Conservation (phyloP, 1,140 invertebrate species). For the Bombus huntii region DNA sequence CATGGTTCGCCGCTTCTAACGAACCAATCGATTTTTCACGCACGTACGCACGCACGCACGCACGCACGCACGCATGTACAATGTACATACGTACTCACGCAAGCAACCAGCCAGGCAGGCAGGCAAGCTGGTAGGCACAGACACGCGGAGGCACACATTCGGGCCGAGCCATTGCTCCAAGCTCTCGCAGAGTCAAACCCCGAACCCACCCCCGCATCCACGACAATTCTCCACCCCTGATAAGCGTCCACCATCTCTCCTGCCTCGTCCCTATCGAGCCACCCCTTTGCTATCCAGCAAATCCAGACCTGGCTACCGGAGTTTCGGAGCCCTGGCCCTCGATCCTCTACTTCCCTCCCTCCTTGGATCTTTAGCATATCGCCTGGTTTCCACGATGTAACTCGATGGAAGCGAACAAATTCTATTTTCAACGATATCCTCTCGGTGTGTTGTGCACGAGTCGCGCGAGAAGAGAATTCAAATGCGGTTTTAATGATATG, state of each 20-base stretch:
- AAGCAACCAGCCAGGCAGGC: neutral
- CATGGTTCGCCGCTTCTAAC: slow-evolving; percentile 59
- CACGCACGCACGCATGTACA: slow-evolving; percentile 12
- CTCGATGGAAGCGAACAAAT: slow-evolving; percentile 15
- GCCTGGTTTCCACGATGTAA: neutral
- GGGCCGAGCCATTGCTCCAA: slow-evolving; percentile 63
- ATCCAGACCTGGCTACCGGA: slow-evolving; percentile 18
- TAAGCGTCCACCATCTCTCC: slow-evolving; percentile 59
- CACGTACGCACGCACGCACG: slow-evolving; percentile 47
- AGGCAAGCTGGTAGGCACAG: slow-evolving; percentile 20
- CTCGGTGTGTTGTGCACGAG: neutral
- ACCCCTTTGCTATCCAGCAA: neutral
- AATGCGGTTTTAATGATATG: slow-evolving; percentile 1
- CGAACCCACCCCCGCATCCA: slow-evolving; percentile 34
- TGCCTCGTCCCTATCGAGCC: slow-evolving; percentile 12
- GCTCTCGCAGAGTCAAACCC: slow-evolving; percentile 69
- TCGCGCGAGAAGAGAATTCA: neutral
- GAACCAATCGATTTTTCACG: slow-evolving; percentile 77
- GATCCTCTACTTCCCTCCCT: neutral
- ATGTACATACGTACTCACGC: neutral
- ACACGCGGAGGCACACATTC: slow-evolving; percentile 43
- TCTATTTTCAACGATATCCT: slow-evolving; percentile 25
- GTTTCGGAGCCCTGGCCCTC: neutral
- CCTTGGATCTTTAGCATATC: slow-evolving; percentile 27
- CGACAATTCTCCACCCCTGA: slow-evolving; percentile 66